Percentiles rank a stretch among this genome's conserved stretches.
Evolutionary conservation across 1,140 invertebrate species (phyloP).

Genomic region (Diuraphis noxia): DNA sequence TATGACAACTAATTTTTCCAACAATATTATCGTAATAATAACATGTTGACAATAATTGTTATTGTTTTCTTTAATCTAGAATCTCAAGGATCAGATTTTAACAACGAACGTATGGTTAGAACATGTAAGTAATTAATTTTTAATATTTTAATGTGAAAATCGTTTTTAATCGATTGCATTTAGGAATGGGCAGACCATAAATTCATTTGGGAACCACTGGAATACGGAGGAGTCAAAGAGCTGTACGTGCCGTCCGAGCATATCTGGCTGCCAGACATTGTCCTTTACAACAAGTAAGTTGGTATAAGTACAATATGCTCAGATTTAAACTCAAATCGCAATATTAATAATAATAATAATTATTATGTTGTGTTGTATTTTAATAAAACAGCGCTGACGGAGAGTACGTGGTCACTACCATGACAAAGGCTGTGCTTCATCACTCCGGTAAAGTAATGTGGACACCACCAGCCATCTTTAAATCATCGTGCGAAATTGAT

Average conservation of each 20-base stretch:
- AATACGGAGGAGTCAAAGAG: slow-evolving; percentile 93
- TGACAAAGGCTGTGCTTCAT: slow-evolving; percentile 94
- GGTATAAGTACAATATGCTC: neutral
- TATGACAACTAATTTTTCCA: too few species aligned
- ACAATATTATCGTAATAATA: neutral
- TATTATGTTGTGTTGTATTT: neutral
- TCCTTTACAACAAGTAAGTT: slow-evolving; percentile 90
- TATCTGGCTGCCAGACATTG: slow-evolving; percentile 94
- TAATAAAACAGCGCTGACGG: slow-evolving; percentile 84
- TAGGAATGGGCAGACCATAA: slow-evolving; percentile 97
- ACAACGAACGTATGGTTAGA: slow-evolving; percentile 96
- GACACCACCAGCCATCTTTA: slow-evolving; percentile 96
- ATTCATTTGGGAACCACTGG: slow-evolving; percentile 91
- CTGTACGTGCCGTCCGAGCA: slow-evolving; percentile 90
- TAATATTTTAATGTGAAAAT: neutral
- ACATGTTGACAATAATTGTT: too few species aligned
- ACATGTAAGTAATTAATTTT: slow-evolving; percentile 74
- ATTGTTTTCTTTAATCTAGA: slow-evolving; percentile 68
- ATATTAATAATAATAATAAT: too few species aligned
- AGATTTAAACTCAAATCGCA: neutral
- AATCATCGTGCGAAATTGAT: slow-evolving; percentile 96
- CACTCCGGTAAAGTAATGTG: slow-evolving; percentile 86
- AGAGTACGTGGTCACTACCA: slow-evolving; percentile 95
- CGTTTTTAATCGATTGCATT: too few species aligned
- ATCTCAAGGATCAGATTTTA: slow-evolving; percentile 93